Evolutionary conservation across 2,797 vertebrate genomes (phyloP).

Genomic region (Salarias fasciatus): DNA sequence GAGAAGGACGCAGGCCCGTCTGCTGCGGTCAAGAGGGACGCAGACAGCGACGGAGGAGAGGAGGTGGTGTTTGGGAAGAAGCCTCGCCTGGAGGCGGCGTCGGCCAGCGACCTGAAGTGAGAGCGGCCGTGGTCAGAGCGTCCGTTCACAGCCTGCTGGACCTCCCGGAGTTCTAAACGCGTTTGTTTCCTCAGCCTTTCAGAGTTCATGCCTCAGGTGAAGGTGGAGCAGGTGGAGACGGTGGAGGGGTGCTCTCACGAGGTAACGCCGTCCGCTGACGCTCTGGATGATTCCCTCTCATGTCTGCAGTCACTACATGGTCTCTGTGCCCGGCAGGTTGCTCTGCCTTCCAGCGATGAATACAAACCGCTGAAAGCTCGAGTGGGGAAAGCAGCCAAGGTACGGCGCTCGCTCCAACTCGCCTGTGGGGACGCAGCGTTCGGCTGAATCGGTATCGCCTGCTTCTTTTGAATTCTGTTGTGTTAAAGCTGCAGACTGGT

Average conservation of each 20-base stretch:
- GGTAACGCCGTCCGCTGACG: too few species aligned
- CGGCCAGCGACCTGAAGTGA: constrained; percentile 89
- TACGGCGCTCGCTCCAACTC: too few species aligned
- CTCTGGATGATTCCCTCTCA: too few species aligned
- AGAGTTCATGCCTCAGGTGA: constrained; percentile 96
- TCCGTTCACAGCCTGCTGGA: too few species aligned
- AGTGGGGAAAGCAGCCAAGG: constrained; percentile 96
- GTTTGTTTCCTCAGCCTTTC: constrained; percentile 81
- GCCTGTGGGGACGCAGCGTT: too few species aligned
- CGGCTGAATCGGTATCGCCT: too few species aligned
- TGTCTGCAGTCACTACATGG: too few species aligned
- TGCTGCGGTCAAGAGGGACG: constrained; percentile 81
- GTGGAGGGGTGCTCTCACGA: constrained; percentile 97
- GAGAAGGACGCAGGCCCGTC: constrained; percentile 60
- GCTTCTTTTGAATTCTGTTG: too few species aligned
- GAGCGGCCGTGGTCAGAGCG: too few species aligned
- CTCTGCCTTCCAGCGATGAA: constrained; percentile 88
- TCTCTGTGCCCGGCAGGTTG: constrained; percentile 83
- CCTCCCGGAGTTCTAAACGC: too few species aligned
- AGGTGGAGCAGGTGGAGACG: constrained; percentile 93
- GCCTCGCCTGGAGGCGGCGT: constrained; percentile 80
- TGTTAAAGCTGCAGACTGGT: too few species aligned
- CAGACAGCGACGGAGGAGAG: constrained; percentile 81
- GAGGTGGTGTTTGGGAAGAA: constrained; percentile 88
- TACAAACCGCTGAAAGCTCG: constrained; percentile 89